A percentile compares a stretch with the other conserved stretches of the same genome.
Evolutionary conservation across 2,888 invertebrate species (phyloP).

Genomic region (Yponomeuta malinellus): DNA sequence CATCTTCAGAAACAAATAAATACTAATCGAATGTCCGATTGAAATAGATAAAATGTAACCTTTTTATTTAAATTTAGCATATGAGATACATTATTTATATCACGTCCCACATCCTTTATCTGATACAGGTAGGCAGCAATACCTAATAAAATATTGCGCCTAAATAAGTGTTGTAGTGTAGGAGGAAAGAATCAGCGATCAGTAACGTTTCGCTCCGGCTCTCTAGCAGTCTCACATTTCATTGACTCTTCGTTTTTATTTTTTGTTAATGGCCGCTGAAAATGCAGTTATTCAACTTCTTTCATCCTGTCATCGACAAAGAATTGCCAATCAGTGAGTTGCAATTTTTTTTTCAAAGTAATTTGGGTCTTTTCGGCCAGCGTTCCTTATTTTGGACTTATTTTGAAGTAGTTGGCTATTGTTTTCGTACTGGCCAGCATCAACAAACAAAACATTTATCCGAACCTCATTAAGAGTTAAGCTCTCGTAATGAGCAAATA

Average conservation of each 20-base stretch:
- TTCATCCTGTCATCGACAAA: constrained; percentile 9
- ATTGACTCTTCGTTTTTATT: background rate
- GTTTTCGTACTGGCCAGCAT: constrained; percentile 1
- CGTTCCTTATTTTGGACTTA: background rate
- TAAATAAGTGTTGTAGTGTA: background rate
- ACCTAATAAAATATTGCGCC: background rate
- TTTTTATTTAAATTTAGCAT: background rate
- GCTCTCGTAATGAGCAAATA: background rate
- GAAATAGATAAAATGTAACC: background rate
- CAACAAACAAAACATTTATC: background rate
- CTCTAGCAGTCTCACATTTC: background rate
- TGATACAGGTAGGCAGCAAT: background rate
- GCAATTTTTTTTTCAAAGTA: background rate
- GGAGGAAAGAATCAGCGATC: background rate
- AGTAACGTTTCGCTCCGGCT: background rate
- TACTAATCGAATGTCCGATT: no score
- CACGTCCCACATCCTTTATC: constrained; percentile 8
- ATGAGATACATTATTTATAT: background rate
- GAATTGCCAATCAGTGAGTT: constrained; percentile 17
- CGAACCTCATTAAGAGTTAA: background rate
- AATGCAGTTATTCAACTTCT: constrained; percentile 23
- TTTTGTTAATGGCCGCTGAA: constrained; percentile 23
- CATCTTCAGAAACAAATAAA: no score
- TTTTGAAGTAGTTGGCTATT: constrained; percentile 4
- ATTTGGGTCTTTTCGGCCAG: background rate